Evolutionary conservation across 2,888 invertebrate genomes (phyloP).

Genomic region (Malthinus seriepunctatus): DNA sequence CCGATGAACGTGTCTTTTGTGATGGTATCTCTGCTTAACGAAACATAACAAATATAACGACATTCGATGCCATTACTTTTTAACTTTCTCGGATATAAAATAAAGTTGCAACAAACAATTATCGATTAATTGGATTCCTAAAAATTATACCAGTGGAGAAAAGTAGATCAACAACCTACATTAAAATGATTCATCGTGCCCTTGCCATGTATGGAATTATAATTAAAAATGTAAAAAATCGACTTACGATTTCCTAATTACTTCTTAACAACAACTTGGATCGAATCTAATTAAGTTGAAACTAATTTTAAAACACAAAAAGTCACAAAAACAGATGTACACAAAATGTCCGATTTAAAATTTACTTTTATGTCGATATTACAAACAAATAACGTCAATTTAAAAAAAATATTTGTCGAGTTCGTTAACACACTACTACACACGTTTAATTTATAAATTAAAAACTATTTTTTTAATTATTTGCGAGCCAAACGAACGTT

Average conservation of each 20-base stretch:
- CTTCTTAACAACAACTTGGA: too few species aligned
- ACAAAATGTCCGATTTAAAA: constrained; percentile 37
- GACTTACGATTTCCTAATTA: too few species aligned
- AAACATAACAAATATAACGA: too few species aligned
- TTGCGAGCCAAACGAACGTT: constrained; percentile 25
- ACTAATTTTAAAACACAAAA: constrained; percentile 3
- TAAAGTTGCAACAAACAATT: too few species aligned
- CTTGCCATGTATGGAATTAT: constrained; percentile 26
- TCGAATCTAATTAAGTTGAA: neutral
- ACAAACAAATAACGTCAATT: neutral
- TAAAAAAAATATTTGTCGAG: neutral
- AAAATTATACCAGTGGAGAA: constrained; percentile 6
- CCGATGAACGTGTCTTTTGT: too few species aligned
- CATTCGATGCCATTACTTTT: too few species aligned
- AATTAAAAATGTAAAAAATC: too few species aligned
- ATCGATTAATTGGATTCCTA: neutral
- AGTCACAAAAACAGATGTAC: constrained; percentile 5
- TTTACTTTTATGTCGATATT: constrained; percentile 7
- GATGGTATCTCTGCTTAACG: too few species aligned
- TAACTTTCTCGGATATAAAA: too few species aligned
- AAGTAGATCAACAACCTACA: constrained; percentile 19
- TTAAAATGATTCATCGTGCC: constrained; percentile 24
- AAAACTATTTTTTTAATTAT: neutral
- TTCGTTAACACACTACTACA: neutral
- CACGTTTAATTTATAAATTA: constrained; percentile 14